Evolutionary conservation across 1,140 invertebrate species (phyloP).

Genomic region (Aphis gossypii): DNA sequence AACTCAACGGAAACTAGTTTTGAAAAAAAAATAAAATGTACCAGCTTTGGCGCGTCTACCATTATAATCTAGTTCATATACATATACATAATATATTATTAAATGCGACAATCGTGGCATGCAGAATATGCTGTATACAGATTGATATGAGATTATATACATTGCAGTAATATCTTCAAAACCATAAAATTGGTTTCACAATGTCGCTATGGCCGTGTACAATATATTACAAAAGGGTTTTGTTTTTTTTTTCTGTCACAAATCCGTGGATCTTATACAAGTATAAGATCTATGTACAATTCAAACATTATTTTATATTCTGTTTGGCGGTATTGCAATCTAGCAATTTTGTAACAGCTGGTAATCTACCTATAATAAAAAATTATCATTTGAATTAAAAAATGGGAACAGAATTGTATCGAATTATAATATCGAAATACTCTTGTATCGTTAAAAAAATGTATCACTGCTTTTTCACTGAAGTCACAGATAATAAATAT

Average conservation of each 20-base stretch:
- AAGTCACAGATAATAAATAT: not conserved
- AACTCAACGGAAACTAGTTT: not conserved
- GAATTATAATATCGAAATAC: too few relatives aligned
- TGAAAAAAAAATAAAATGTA: not conserved
- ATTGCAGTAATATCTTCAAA: not conserved
- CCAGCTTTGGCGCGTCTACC: not conserved
- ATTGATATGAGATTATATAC: constrained; percentile 7
- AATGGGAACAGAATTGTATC: too few relatives aligned
- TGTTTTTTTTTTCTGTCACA: not conserved
- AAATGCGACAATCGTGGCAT: not conserved
- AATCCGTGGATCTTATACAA: too few relatives aligned
- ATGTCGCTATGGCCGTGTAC: not conserved
- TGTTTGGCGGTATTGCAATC: not conserved
- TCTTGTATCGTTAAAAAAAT: too few relatives aligned
- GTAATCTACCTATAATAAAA: not conserved
- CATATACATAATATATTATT: not conserved
- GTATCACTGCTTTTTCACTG: too few relatives aligned
- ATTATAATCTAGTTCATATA: not conserved
- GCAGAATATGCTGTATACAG: not conserved
- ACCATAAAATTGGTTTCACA: constrained; percentile 39
- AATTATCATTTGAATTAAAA: too few relatives aligned
- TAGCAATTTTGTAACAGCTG: not conserved
- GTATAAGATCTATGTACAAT: too few relatives aligned
- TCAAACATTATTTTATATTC: not conserved
- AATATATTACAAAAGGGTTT: not conserved